These are phyloP conservation scores for Papilio protenor DNA, from an alignment of 2,888 invertebrate genomes.

Conservation along the genomic window DNA sequence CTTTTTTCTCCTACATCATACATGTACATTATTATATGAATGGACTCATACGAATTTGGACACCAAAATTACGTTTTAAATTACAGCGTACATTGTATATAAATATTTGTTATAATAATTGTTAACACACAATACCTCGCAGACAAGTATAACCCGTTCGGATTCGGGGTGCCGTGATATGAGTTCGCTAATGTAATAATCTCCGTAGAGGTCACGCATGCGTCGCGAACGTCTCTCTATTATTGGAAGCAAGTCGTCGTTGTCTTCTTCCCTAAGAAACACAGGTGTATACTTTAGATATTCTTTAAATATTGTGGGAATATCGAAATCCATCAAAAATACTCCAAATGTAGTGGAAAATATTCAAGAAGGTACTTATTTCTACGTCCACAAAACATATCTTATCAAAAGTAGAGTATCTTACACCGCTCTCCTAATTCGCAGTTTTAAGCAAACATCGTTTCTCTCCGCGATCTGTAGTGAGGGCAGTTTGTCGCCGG, in stretches of 20 bases:
- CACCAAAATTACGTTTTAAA: no score
- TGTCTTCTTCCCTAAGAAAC: slow-evolving; percentile 86
- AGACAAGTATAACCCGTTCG: slow-evolving; percentile 83
- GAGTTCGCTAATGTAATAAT: slow-evolving; percentile 87
- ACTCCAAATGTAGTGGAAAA: neutral
- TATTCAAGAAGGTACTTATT: neutral
- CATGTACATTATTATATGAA: no score
- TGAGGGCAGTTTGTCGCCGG: slow-evolving; percentile 63
- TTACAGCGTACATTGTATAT: no score
- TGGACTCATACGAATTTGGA: no score
- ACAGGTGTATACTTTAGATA: neutral
- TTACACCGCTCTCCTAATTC: slow-evolving; percentile 75
- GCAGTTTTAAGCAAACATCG: slow-evolving; percentile 69
- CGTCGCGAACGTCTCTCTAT: slow-evolving; percentile 79
- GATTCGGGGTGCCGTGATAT: slow-evolving; percentile 82
- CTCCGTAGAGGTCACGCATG: slow-evolving; percentile 84
- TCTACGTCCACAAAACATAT: neutral
- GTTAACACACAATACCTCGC: slow-evolving; percentile 73
- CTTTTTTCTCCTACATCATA: no score
- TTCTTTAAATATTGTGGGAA: neutral
- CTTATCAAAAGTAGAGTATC: neutral
- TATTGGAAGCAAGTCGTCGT: slow-evolving; percentile 87
- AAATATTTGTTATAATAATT: neutral
- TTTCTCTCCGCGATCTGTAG: slow-evolving; percentile 66
- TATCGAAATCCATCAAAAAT: neutral